Conservation (phyloP, 37 sponge, comb jelly and placozoan species). For the Geodia barretti region DNA sequence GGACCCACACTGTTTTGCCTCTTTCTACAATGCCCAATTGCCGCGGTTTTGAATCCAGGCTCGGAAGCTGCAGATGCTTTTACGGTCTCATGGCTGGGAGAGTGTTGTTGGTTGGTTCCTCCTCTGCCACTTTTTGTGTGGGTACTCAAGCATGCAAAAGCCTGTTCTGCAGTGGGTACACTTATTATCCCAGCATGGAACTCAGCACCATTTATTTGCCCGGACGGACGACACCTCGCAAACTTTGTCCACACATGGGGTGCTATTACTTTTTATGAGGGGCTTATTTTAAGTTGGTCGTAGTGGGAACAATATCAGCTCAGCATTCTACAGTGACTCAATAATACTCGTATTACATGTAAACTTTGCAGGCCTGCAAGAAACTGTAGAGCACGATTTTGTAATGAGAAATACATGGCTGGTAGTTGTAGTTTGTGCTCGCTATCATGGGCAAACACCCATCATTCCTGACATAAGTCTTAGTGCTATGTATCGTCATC, state of each 20-base stretch:
- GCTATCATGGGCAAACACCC: too few species aligned
- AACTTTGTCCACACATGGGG: conserved; percentile 2
- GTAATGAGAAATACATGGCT: too few species aligned
- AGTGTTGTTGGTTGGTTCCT: conserved; percentile 40
- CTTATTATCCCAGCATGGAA: conserved; percentile 36
- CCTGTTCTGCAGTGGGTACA: conserved; percentile 19
- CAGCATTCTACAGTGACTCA: too few species aligned
- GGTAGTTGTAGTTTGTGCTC: too few species aligned
- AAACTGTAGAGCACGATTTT: too few species aligned
- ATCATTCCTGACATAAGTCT: too few species aligned
- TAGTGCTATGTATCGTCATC: too few species aligned
- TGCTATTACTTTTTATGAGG: neutral
- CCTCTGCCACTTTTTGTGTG: conserved; percentile 12
- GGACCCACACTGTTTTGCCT: conserved; percentile 45
- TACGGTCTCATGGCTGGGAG: conserved; percentile 28
- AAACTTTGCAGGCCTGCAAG: too few species aligned
- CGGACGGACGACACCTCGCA: conserved; percentile 4
- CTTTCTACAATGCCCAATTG: conserved; percentile 2
- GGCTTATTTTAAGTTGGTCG: neutral
- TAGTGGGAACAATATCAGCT: neutral
- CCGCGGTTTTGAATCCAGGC: conserved; percentile 18
- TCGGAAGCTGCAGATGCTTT: conserved; percentile 49
- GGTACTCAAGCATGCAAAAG: conserved; percentile 19
- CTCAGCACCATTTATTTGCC: conserved; percentile 37
- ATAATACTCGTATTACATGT: too few species aligned